Conservation (phyloP, 2,888 invertebrate species). For the Euphydryas editha region DNA sequence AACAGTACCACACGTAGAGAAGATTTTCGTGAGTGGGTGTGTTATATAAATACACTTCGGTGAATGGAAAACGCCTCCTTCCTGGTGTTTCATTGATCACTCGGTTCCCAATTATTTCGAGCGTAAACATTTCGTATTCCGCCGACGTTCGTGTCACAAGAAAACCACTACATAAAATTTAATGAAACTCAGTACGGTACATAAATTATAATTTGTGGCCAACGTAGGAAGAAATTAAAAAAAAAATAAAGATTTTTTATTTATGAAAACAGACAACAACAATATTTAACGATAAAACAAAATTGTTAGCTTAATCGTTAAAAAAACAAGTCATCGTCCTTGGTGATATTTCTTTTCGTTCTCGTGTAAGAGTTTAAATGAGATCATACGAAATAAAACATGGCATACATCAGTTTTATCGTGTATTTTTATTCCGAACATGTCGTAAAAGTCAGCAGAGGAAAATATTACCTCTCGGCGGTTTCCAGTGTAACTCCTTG, state of each 20-base stretch:
- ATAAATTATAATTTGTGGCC: background rate
- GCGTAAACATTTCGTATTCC: background rate
- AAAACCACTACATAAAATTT: background rate
- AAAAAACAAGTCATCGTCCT: background rate
- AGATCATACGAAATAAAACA: slow-evolving; percentile 12
- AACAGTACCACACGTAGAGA: too few species aligned
- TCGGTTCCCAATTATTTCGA: background rate
- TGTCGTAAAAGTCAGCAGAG: slow-evolving; percentile 29
- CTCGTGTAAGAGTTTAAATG: background rate
- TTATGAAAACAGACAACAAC: background rate
- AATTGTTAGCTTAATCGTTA: background rate
- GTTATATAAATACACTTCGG: background rate
- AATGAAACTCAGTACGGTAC: background rate
- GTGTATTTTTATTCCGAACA: slow-evolving; percentile 20
- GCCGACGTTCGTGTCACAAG: background rate
- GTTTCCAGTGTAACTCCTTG: slow-evolving; percentile 13
- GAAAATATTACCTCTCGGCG: slow-evolving; percentile 21
- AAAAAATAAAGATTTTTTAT: background rate
- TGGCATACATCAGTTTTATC: slow-evolving; percentile 22
- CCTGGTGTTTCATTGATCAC: background rate
- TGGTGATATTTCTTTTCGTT: slow-evolving; percentile 1
- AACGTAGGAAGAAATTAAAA: background rate
- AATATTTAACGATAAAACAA: too few species aligned
- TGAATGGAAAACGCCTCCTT: background rate
- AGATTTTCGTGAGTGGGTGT: background rate